phyloP scores from a whole-genome alignment of 92 coral and sea anemone genomes.

The Muricea muricata region DNA sequence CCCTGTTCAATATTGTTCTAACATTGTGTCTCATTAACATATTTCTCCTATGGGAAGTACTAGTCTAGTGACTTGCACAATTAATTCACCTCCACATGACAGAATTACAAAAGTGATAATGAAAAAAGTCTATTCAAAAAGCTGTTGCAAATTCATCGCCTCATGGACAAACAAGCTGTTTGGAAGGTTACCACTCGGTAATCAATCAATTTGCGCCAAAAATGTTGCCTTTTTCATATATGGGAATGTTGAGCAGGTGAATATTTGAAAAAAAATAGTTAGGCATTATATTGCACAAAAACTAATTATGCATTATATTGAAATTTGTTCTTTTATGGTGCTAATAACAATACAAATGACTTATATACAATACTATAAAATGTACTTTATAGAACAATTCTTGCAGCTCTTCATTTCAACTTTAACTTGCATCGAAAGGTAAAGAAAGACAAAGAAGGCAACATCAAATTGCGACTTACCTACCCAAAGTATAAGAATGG shows the following conservation, averaged over 20 bases:
- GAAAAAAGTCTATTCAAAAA: too few relatives aligned
- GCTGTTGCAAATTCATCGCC: background rate
- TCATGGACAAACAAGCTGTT: background rate
- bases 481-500: background rate
- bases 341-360: background rate
- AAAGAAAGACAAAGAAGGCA: background rate
- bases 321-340: background rate
- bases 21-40: too few relatives aligned
- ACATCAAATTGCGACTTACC: background rate
- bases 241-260: background rate
- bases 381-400: background rate
- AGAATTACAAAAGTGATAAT: too few relatives aligned
- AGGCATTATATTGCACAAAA: too few relatives aligned
- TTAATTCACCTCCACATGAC: too few relatives aligned
- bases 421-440: background rate
- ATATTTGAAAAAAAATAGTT: background rate
- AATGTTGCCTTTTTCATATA: background rate
- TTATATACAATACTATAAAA: too few relatives aligned
- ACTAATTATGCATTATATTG: background rate
- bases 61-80: too few relatives aligned
- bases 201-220: background rate
- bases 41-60: too few relatives aligned
- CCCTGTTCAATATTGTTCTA: too few relatives aligned
- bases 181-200: conserved; percentile 4
- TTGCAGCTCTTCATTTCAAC: background rate